Evolutionary conservation across 2,113 vertebrate genomes (phyloP).

Genomic region (Pedionomus torquatus): DNA sequence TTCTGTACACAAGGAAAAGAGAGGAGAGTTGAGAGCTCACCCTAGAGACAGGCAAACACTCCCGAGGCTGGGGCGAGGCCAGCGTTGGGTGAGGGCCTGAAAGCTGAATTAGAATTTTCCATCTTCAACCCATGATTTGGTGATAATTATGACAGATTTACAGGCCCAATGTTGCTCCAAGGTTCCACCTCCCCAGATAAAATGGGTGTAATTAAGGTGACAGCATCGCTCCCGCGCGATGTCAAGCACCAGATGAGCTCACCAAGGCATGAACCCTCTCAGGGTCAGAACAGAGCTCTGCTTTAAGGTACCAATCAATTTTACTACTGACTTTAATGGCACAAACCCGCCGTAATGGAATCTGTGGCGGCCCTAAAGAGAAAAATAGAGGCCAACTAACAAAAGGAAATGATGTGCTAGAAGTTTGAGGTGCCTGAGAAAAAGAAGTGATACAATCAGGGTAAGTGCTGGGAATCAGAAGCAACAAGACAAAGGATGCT

Average conservation of each 20-base stretch:
- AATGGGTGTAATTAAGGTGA: not conserved
- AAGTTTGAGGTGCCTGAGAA: not conserved
- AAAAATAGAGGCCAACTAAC: slow-evolving; percentile 10
- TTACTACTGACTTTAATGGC: slow-evolving; percentile 26
- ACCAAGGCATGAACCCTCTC: not conserved
- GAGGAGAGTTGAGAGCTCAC: not conserved
- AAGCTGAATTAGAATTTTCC: not conserved
- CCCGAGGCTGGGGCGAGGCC: not conserved
- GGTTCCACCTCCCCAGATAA: not conserved
- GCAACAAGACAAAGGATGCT: not conserved
- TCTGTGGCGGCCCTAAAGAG: not conserved
- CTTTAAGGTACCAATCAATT: slow-evolving; percentile 43
- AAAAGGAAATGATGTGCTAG: slow-evolving; percentile 4
- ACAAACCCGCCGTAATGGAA: slow-evolving; percentile 23
- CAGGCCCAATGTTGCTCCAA: not conserved
- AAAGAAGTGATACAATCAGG: not conserved
- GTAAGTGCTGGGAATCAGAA: not conserved
- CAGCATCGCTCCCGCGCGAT: not conserved
- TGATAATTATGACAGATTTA: slow-evolving; percentile 24
- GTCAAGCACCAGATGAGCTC: not conserved
- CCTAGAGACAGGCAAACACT: not conserved
- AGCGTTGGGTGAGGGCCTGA: not conserved
- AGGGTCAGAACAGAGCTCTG: not conserved
- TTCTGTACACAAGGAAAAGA: not conserved
- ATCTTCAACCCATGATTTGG: not conserved